Base-by-base conservation (phyloP, 2,797 vertebrate species). In the Rhinophrynus dorsalis region DNA sequence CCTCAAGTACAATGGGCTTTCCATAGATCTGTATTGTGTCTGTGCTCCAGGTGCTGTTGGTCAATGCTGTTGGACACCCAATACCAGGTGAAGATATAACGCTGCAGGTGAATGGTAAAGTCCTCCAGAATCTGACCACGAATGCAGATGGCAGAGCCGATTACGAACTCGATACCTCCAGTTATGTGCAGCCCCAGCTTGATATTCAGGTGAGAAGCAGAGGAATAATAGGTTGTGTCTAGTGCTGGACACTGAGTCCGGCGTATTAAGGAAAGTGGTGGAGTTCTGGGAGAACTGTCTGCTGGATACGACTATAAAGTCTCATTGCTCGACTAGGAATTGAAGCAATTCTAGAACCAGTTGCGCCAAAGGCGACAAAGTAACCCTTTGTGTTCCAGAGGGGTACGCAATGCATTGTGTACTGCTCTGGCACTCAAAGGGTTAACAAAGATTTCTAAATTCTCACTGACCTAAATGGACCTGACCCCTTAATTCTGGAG, bases 91-190 rank as follows among this genome's bases (percentile, higher is more conserved):
- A 58, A 11, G 11, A 3, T 2, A 11, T 73, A 1, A 44, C 33
- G 23, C 15, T 73, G 2, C 7, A 30, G 8, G 10, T 73, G 2
- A 9, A 58, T 35, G 54, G 45, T 1, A 10, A n/a, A 1, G 15
- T 1, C 10, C 1, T 59, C 18, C 15, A 20, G 15, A 73, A 73
- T 32, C 26, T 65, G 11, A 73, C 62, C 18, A 59, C 54, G 0
- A 55, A 48, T 11, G 20, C 18, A 38, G n/a, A 59, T 45, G 69
- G 69, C 5, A 42, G 11, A 35, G 62, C 37, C 2, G 5, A 59
- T 9, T 42, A 44, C 20, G 29, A 21, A 5, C 10, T 73, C 2
- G 62, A 73, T 37, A 59, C 61, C 1, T 42, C 54, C 1, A 1
- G 2, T 1, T 5, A 52, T 3, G 2, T 13, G 0, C 10, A 58